Base-by-base conservation (phyloP, 2,888 invertebrate genomes). In the Rhabditoides inermis region DNA sequence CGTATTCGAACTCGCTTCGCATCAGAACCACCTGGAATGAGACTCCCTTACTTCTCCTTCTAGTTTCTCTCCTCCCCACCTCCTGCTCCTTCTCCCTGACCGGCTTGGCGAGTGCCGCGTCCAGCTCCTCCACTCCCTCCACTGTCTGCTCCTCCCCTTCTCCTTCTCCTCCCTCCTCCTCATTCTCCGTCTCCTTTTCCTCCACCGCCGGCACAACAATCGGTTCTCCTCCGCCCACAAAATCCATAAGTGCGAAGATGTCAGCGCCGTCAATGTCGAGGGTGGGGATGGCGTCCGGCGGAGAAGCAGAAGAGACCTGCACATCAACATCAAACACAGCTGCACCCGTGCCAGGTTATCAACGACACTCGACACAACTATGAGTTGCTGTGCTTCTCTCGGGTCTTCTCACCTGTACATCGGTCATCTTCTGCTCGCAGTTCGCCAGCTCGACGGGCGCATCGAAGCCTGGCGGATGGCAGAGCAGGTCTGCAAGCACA, bases 391-490 rank as follows among this genome's bases (percentile, higher is more conserved):
- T n/a, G 44, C n/a, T n/a, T n/a, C n/a, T n/a, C n/a, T n/a, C n/a
- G n/a, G n/a, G n/a, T n/a, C n/a, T n/a, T n/a, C n/a, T n/a, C n/a
- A n/a, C n/a, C n/a, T n/a, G n/a, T n/a, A n/a, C n/a, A n/a, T n/a
- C n/a, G n/a, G n/a, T n/a, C n/a, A n/a, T n/a, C n/a, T n/a, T n/a
- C n/a, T n/a, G 30, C 30, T 26, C 10, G 2, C 20, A 28, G 26
- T 10, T 23, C 5, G 20, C 45, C 45, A 57, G 2, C 23, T 56
- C 30, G 10, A 56, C 35, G 6, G 48, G 26, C 4, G 18, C 46
- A 10, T 28, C 53, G 32, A 62, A 52, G 0, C 60, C 60, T 2
- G 66, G 65, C n/a, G 63, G 56, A 22, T 45, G 42, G 3, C 22
- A 41, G 6, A 63, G 44, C 15, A 56, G 47, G 7, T 49, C 58